phyloP scores from a whole-genome alignment of 2,888 invertebrate genomes.

The Agrilus mali region DNA sequence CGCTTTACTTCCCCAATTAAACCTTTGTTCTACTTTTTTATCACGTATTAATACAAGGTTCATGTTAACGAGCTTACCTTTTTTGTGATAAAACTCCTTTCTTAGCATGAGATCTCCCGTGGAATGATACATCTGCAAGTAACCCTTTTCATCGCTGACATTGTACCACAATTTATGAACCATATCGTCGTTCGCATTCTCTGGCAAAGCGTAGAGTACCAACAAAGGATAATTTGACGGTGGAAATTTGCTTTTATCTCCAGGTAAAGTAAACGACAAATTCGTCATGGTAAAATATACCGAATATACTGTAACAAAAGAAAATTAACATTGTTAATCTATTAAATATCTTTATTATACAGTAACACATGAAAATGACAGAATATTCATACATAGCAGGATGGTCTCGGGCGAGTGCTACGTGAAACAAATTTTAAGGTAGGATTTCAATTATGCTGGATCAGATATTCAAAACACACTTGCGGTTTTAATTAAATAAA shows the following conservation, averaged over 20 bases:
- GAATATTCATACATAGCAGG: too few species aligned
- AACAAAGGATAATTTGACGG: constrained; percentile 17
- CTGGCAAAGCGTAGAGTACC: constrained; percentile 18
- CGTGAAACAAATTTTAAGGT: too few species aligned
- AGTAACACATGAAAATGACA: too few species aligned
- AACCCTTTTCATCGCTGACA: constrained; percentile 11
- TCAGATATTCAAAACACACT: too few species aligned
- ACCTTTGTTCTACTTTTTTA: too few species aligned
- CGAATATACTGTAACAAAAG: constrained; percentile 20
- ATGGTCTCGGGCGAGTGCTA: too few species aligned
- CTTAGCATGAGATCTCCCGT: constrained; percentile 20
- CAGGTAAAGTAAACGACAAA: constrained; percentile 22
- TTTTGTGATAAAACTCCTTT: constrained; percentile 12
- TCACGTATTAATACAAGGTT: background rate
- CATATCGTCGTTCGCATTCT: constrained; percentile 7
- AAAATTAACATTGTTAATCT: background rate
- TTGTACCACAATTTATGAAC: constrained; percentile 16
- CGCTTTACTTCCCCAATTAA: too few species aligned
- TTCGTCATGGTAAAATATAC: constrained; percentile 27
- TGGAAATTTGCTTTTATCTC: constrained; percentile 17
- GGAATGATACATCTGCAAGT: constrained; percentile 16
- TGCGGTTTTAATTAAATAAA: too few species aligned
- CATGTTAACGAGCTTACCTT: constrained; percentile 13
- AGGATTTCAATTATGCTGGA: too few species aligned
- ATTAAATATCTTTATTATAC: too few species aligned